Conservation (phyloP, 1,140 invertebrate species). For the Drosophila kohkoa region DNA sequence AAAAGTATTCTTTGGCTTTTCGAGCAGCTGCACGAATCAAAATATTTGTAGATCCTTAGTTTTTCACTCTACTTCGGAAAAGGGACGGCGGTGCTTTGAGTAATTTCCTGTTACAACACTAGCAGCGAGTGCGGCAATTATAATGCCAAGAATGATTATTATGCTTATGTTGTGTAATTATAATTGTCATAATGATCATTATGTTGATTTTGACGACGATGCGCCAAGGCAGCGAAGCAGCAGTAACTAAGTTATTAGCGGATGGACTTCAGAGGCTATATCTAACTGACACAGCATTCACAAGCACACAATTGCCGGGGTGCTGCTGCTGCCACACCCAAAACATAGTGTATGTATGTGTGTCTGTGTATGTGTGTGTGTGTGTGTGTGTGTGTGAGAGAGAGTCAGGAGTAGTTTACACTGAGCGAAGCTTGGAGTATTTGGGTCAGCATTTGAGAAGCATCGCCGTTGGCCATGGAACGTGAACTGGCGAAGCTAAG, state of each 20-base stretch:
- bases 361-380: slow-evolving; percentile 12
- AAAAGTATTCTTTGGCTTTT: slow-evolving; percentile 30
- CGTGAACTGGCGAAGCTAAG: neutral
- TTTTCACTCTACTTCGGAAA: slow-evolving; percentile 2
- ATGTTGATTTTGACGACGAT: slow-evolving; percentile 41
- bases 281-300: slow-evolving; percentile 10
- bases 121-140: slow-evolving; percentile 59
- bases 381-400: slow-evolving; percentile 23
- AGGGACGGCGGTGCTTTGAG: slow-evolving; percentile 8
- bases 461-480: slow-evolving; percentile 36
- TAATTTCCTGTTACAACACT: slow-evolving; percentile 67
- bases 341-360: slow-evolving; percentile 15
- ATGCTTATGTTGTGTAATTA: slow-evolving; percentile 35
- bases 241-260: slow-evolving; percentile 74
- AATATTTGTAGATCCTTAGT: slow-evolving; percentile 44
- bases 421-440: slow-evolving; percentile 40
- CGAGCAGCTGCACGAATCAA: slow-evolving; percentile 42
- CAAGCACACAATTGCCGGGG: neutral
- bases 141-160: slow-evolving; percentile 51
- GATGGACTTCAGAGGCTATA: slow-evolving; percentile 42
- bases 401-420: slow-evolving; percentile 16
- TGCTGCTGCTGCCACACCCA: slow-evolving; percentile 22
- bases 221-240: slow-evolving; percentile 49
- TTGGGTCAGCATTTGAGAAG: slow-evolving; percentile 64
- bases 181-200: slow-evolving; percentile 32